Conservation (phyloP, 2,888 invertebrate species). For the Megamerina dolium region DNA sequence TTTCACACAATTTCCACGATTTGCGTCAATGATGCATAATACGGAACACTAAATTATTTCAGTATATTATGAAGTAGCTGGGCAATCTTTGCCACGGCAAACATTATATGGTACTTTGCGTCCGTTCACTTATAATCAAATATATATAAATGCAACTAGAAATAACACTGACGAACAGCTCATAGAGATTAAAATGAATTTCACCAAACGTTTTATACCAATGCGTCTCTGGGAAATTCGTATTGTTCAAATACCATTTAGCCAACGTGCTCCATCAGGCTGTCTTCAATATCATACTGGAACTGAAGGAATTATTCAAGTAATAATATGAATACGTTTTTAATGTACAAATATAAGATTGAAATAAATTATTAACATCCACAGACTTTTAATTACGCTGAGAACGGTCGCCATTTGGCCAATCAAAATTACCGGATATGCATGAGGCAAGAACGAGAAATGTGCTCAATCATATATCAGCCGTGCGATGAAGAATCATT, state of each 20-base stretch:
- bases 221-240: slow-evolving; percentile 74
- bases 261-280: slow-evolving; percentile 68
- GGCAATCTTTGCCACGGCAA: slow-evolving; percentile 31
- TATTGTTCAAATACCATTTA: slow-evolving; percentile 70
- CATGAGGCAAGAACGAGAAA: slow-evolving; percentile 61
- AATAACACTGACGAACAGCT: slow-evolving; percentile 24
- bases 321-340: slow-evolving; percentile 9
- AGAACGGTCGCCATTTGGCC: slow-evolving; percentile 74
- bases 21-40: too few species aligned
- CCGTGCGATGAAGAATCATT: slow-evolving; percentile 73
- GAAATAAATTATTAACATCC: not conserved
- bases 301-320: slow-evolving; percentile 53
- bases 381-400: slow-evolving; percentile 74
- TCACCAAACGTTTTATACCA: slow-evolving; percentile 59
- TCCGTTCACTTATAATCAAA: slow-evolving; percentile 23
- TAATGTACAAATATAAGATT: not conserved
- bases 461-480: slow-evolving; percentile 70
- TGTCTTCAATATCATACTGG: slow-evolving; percentile 70
- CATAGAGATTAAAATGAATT: slow-evolving; percentile 49
- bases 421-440: slow-evolving; percentile 74
- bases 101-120: slow-evolving; percentile 31
- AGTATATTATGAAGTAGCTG: slow-evolving; percentile 48
- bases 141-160: slow-evolving; percentile 20
- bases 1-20: too few species aligned
- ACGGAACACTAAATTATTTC: too few species aligned